Evolutionary conservation across 2,888 invertebrate species (phyloP).

Genomic region (Apamea monoglypha): DNA sequence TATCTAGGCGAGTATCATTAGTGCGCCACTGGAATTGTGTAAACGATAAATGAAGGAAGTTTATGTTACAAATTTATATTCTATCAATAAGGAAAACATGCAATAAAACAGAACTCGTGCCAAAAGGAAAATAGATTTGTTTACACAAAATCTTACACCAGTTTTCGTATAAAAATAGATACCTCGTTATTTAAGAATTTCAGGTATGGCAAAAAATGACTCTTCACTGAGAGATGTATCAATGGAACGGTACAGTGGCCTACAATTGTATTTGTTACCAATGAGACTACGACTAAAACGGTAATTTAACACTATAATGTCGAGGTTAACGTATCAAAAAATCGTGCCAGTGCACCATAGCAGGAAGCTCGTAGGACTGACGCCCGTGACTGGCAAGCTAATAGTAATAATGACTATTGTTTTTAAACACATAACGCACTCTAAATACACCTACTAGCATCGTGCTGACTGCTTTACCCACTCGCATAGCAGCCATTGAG

Average conservation of each 20-base stretch:
- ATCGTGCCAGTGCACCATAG: slow-evolving; percentile 75
- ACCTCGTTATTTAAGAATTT: slow-evolving; percentile 29
- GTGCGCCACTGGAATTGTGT: slow-evolving; percentile 27
- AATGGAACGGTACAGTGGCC: slow-evolving; percentile 17
- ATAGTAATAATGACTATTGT: slow-evolving; percentile 77
- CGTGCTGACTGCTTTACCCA: slow-evolving; percentile 59
- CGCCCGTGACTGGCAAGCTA: slow-evolving; percentile 76
- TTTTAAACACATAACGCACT: slow-evolving; percentile 67
- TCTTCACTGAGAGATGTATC: background rate
- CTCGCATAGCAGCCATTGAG: slow-evolving; percentile 61
- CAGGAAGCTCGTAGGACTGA: slow-evolving; percentile 82
- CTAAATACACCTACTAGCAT: slow-evolving; percentile 56
- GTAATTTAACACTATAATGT: slow-evolving; percentile 66
- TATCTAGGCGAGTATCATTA: slow-evolving; percentile 49
- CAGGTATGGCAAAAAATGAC: background rate
- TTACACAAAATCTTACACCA: slow-evolving; percentile 39
- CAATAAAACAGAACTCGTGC: slow-evolving; percentile 26
- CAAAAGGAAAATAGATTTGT: slow-evolving; percentile 47
- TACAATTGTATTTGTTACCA: slow-evolving; percentile 12
- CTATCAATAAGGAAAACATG: slow-evolving; percentile 58
- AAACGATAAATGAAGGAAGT: slow-evolving; percentile 42
- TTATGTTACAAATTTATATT: slow-evolving; percentile 30
- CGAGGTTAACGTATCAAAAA: slow-evolving; percentile 76
- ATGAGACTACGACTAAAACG: slow-evolving; percentile 39
- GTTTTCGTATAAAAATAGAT: slow-evolving; percentile 22